Evolutionary conservation across 2,113 vertebrate species (phyloP), one percentile per base, ranked within the genome.

Genomic region (Xenotilapia caudafasciata): DNA sequence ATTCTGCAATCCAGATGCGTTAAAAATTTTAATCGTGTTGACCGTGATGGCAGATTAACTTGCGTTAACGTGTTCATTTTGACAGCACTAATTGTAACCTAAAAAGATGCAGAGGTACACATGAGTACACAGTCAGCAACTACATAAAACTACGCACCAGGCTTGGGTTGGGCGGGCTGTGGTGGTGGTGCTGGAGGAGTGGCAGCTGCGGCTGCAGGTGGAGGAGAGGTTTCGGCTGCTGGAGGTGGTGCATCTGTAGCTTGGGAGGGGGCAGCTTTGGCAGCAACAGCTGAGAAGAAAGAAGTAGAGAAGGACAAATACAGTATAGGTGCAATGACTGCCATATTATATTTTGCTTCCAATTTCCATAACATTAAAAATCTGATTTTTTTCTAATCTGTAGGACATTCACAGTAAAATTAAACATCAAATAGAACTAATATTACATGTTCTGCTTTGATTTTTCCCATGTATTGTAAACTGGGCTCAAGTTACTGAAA

Each of bases 101-200:
- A 60, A 60, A 13, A 56, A 58, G 54, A 55, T 31, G 3, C 55
- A 75, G 6, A 28, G 19, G 17, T 47, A 10, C 4, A 31, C 15
- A 13, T 17, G 9, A 6, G 14, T 14, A 42, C 17, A 38, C 17
- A 26, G 19, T 73, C 10, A 17, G 10, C 31, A 38, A 56, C 23
- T 35, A 21, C 11, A 79, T 23, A 19, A 45, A 51, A 31, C 14
- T 49, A 90, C 96, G 93, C 80, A 98, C 98, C 98, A 35, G 98
- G 97, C 93, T 97, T 98, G 92, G 97, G 95, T 84, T 95, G 95
- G 1, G 95, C 89, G 68, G 97, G 96, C 73, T 97, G 96, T 83
- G 95, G n/a, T 84, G 95, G 19, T 68, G 97, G 96, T 19, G 96
- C 95, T 8, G 97, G 96, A 85, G 98, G 97, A 96, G 97, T 96